A percentile compares a stretch with the other conserved stretches of the same genome.
Conservation (phyloP, 2,113 vertebrate species). For the Trematomus loennbergii region DNA sequence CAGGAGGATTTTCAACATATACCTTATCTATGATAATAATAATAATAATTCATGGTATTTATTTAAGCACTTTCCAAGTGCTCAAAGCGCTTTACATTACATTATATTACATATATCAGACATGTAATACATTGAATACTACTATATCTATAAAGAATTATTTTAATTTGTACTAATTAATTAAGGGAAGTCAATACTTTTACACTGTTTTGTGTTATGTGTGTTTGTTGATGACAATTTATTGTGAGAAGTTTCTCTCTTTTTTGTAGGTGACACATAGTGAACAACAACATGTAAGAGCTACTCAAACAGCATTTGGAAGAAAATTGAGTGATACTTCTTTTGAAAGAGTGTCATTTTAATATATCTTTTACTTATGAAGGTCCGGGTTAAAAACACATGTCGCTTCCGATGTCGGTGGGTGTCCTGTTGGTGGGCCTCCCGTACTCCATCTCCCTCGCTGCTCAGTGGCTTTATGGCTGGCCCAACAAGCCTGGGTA, state of each 20-base stretch:
- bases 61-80: too few species aligned
- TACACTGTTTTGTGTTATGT: background rate
- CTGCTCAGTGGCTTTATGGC: conserved; percentile 79
- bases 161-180: too few species aligned
- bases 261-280: conserved; percentile 36
- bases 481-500: conserved; percentile 82
- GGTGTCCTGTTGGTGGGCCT: conserved; percentile 75
- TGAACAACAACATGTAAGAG: conserved; percentile 58
- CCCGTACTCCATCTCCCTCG: conserved; percentile 77
- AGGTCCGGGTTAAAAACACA: conserved; percentile 72
- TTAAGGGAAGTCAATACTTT: too few species aligned
- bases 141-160: too few species aligned
- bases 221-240: background rate
- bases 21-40: too few species aligned
- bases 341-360: background rate
- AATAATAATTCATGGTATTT: too few species aligned
- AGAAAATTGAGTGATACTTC: background rate
- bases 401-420: conserved; percentile 71
- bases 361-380: background rate
- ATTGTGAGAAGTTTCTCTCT: background rate
- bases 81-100: too few species aligned
- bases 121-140: too few species aligned
- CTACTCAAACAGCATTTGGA: background rate
- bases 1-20: too few species aligned
- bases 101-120: too few species aligned